phyloP scores from a whole-genome alignment of 2,888 invertebrate genomes.

The Proisotoma minuta region DNA sequence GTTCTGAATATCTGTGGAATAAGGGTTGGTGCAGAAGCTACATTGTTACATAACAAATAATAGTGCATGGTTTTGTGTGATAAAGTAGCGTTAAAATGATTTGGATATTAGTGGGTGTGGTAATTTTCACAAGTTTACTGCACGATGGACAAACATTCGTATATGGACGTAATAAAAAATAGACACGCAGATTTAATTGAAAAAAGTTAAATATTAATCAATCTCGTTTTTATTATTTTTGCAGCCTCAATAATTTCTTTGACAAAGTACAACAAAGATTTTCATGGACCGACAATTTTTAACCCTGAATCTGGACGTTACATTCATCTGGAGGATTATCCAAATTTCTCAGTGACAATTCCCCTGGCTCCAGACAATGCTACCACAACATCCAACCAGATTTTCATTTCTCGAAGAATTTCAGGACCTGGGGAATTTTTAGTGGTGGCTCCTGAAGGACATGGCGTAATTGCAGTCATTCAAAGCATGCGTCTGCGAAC shows the following conservation, averaged over 20 bases:
- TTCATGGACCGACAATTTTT: slow-evolving; percentile 30
- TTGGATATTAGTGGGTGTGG: no score
- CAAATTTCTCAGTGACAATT: slow-evolving; percentile 32
- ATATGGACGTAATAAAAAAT: no score
- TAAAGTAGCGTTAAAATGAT: no score
- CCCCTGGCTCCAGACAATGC: slow-evolving; percentile 30
- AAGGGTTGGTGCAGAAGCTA: no score
- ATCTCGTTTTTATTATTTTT: neutral
- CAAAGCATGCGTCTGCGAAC: slow-evolving; percentile 32
- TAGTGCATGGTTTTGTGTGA: no score
- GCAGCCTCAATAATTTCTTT: slow-evolving; percentile 32
- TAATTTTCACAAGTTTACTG: no score
- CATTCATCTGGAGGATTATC: slow-evolving; percentile 28
- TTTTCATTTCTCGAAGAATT: slow-evolving; percentile 31
- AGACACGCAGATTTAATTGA: neutral
- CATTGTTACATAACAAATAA: no score
- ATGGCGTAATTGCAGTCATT: slow-evolving; percentile 35
- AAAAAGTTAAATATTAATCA: neutral
- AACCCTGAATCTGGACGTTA: slow-evolving; percentile 29
- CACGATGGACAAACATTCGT: no score
- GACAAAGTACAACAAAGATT: slow-evolving; percentile 25
- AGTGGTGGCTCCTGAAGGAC: slow-evolving; percentile 27
- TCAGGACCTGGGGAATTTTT: slow-evolving; percentile 35
- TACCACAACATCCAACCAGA: slow-evolving; percentile 30
- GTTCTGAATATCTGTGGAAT: no score